Conservation (phyloP, 2,797 vertebrate species). For the Crocodylus rhombifer region DNA sequence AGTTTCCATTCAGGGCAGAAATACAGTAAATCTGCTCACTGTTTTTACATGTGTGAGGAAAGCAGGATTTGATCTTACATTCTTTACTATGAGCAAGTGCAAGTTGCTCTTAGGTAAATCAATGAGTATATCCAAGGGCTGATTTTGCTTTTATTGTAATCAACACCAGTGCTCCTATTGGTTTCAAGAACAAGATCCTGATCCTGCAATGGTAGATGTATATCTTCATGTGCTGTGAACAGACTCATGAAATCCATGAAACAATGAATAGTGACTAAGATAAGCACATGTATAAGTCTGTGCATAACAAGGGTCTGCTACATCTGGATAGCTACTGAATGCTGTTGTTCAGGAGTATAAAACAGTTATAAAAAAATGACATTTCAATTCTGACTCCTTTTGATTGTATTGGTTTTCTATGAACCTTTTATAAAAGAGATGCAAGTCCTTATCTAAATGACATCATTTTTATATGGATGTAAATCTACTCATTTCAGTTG, state of each 20-base stretch:
- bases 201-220: background rate
- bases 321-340: conserved; percentile 25
- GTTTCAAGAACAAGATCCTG: conserved; percentile 7
- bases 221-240: background rate
- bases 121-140: background rate
- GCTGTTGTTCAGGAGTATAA: background rate
- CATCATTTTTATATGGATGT: background rate
- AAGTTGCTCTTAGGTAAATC: background rate
- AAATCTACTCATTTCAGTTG: conserved; percentile 19
- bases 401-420: background rate
- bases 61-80: background rate
- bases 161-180: background rate
- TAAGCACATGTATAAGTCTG: background rate
- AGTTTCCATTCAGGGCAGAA: too few species aligned
- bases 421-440: background rate
- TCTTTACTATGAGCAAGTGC: background rate
- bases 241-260: background rate
- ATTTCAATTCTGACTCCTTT: background rate
- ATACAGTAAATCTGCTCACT: too few species aligned
- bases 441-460: background rate
- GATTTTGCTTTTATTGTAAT: background rate
- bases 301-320: background rate
- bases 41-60: background rate
- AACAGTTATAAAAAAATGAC: conserved; percentile 18
- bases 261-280: background rate